Base-by-base conservation (phyloP, 2,888 invertebrate species). In the Cancer borealis region DNA sequence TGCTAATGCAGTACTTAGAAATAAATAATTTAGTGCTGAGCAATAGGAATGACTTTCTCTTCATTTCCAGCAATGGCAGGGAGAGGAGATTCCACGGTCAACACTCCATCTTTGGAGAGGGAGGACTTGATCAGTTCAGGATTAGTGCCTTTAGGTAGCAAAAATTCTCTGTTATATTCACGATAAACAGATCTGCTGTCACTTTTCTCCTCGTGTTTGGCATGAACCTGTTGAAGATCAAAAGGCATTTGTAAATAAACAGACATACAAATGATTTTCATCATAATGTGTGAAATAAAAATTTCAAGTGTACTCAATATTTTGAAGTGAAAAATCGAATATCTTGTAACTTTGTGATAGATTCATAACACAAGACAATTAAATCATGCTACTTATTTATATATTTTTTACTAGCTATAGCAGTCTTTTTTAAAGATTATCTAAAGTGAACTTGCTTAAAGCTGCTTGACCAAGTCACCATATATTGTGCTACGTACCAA, bases 151-250 rank as follows among this genome's bases (percentile, higher is more conserved):
- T 99, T 98, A 8, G 99, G 99, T 96, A 99, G 97, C 96, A 99
- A 97, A 97, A 99, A 99, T 97, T 99, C 99, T 96, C 99, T 98
- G 97, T 99, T 99, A 98, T 99, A 99, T 97, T 99, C 99, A 97
- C 99, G 98, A 97, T 99, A 99, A 95, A 99, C 99, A 88, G 99
- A 98, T 97, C 99, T 99, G 96, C 98, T 98, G 97, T 99, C 99
- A 92, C 98, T 98, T 97, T 99, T 99, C 97, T 99, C 99, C 97
- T 99, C 99, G 97, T 99, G 99, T 97, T 99, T 99, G 95, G 99
- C 99, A 96, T 99, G 99, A 92, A 99, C 99, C 99, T 99, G 97
- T 92, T 14, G 47, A 49, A 26, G 73, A 87, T 26, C 10, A 90
- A n/a, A 60, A 46, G 4, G 46, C 46, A 88, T 60, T 21, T 14